Percentiles rank a stretch among this genome's conserved stretches.
phyloP scores from a whole-genome alignment of 1,140 invertebrate species.

The Trichogramma pretiosum region DNA sequence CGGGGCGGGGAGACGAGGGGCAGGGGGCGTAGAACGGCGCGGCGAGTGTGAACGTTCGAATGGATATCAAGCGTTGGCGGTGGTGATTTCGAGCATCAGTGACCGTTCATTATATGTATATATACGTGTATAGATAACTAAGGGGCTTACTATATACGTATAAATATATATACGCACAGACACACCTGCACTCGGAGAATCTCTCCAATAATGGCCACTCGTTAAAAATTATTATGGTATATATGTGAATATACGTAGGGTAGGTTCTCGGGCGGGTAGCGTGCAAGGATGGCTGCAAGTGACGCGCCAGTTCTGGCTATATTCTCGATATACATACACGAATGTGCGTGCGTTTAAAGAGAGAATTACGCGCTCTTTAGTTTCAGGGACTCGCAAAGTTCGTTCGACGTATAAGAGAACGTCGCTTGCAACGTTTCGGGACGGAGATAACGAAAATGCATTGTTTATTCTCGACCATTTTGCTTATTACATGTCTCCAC shows the following conservation, averaged over 20 bases:
- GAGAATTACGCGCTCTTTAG: not conserved
- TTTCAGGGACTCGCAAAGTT: not conserved
- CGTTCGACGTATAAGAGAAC: not conserved
- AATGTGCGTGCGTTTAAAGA: not conserved
- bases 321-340: not conserved
- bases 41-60: not conserved
- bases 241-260: too few relatives aligned
- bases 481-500: too few relatives aligned
- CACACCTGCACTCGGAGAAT: slow-evolving; percentile 14
- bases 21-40: not conserved
- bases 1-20: not conserved
- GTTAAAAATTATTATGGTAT: slow-evolving; percentile 10
- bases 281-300: not conserved
- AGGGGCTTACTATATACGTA: too few relatives aligned
- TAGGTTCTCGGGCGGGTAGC: too few relatives aligned
- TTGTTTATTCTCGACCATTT: too few relatives aligned
- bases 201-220: slow-evolving; percentile 1
- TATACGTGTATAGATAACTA: too few relatives aligned
- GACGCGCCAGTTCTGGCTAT: not conserved
- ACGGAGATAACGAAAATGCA: too few relatives aligned
- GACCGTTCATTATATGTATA: too few relatives aligned
- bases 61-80: not conserved
- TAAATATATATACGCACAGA: slow-evolving; percentile 22
- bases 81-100: slow-evolving; percentile 20
- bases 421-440: too few relatives aligned